Base-by-base conservation (phyloP, 37 sponge, comb jelly and placozoan genomes). In the Axinella damicornis region DNA sequence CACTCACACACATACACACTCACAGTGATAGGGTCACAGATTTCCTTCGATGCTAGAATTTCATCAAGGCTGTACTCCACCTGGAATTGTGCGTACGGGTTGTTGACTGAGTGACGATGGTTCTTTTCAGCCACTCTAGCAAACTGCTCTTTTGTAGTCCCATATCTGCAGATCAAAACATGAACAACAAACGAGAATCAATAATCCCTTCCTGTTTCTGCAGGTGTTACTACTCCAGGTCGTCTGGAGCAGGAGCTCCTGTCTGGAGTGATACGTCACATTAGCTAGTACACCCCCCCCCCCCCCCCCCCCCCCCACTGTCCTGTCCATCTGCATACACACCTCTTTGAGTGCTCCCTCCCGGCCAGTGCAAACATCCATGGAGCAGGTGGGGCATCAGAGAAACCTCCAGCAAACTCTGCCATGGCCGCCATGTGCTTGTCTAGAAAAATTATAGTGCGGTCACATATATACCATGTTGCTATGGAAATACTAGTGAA, bases 41-140 rank as follows among this genome's bases (percentile, higher is more conserved):
- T 87, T 59, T 57, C 63, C 67, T 83, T 88, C 1, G 93, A 88
- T 25, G 24, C 56, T 56, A 88, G 74, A 13, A 92, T 80, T 74
- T 88, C 78, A 37, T 88, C 89, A 34, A 92, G 59, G 11, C 76
- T 79, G 75, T 92, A 92, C 32, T 74, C 89, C 0, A 83, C 76
- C 46, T 83, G 84, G 59, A 92, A 88, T 81, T 92, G 93, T 9
- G 85, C 89, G 66, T 88, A 79, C 52, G 93, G 93, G 32, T 92
- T 92, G 81, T 92, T 92, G 39, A 88, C 89, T 19, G 93, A 92
- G 70, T 90, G 91, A 14, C 57, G 68, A 81, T 90, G 91, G 63
- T 90, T 90, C 77, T 90, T 90, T 53, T 73, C 58, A 25, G 91
- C 91, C 19, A 90, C 40, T 70, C 72, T 90, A 40, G 86, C 91